A percentile compares a stretch with the other conserved stretches of the same genome.
phyloP scores from a whole-genome alignment of 1,140 invertebrate genomes.

The Papilio machaon region DNA sequence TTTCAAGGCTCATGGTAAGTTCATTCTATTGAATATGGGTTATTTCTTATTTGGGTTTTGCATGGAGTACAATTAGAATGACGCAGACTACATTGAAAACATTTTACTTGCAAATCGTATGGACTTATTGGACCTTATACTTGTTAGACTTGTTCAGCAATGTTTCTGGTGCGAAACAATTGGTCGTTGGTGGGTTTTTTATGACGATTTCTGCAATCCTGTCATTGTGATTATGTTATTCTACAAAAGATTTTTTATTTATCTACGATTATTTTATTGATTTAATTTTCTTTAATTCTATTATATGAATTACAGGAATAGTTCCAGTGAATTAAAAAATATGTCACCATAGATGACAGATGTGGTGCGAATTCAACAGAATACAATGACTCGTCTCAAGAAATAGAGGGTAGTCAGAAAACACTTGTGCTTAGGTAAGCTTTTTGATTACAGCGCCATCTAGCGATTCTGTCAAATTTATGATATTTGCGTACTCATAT shows the following conservation, averaged over 20 bases:
- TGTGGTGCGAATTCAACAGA: no score
- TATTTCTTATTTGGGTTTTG: constrained; percentile 54
- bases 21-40: constrained; percentile 49
- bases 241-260: background rate
- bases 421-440: background rate
- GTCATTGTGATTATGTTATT: background rate
- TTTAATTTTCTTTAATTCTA: background rate
- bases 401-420: background rate
- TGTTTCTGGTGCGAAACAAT: background rate
- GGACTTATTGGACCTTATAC: background rate
- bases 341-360: background rate
- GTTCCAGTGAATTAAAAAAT: background rate
- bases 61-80: constrained; percentile 44
- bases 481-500: background rate
- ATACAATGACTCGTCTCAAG: background rate
- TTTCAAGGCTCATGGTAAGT: constrained; percentile 53
- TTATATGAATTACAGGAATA: background rate
- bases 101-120: background rate
- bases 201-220: constrained; percentile 6
- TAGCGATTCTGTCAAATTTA: background rate
- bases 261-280: background rate
- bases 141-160: background rate
- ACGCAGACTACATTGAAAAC: background rate
- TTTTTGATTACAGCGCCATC: background rate
- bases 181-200: constrained; percentile 13